phyloP scores from a whole-genome alignment of 2,113 vertebrate species.

The Grammomys surdaster region DNA sequence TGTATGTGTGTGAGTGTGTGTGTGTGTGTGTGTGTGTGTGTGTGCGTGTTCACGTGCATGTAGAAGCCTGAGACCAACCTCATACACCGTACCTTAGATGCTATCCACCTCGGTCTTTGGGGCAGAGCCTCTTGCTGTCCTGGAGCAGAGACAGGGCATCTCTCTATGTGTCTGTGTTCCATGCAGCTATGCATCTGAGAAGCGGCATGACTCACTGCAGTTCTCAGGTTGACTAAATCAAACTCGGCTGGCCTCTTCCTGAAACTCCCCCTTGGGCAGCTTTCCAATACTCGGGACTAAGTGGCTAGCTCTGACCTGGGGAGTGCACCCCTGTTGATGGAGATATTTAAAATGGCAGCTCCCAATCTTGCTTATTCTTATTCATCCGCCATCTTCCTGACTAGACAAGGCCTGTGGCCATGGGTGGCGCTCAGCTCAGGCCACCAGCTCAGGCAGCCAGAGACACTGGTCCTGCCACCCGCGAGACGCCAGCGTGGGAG shows the following conservation, averaged over 20 bases:
- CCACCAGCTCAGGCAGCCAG: no score
- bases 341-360: no score
- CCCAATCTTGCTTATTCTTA: no score
- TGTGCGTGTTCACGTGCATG: not conserved
- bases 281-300: not conserved
- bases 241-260: not conserved
- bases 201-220: accelerated
- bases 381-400: no score
- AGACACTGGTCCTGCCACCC: no score
- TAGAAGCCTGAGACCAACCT: not conserved
- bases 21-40: no score
- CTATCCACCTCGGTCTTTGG: not conserved
- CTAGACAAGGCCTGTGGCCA: no score
- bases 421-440: no score
- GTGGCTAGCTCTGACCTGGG: not conserved
- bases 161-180: not conserved
- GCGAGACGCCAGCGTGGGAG: no score
- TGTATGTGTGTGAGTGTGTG: no score
- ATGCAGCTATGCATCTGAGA: not conserved
- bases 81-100: not conserved
- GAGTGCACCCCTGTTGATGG: no score
- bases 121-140: not conserved
- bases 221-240: not conserved
- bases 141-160: not conserved
- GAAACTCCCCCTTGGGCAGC: not conserved